Evolutionary conservation across 2,888 invertebrate species (phyloP), one percentile per base, ranked within the genome.

Genomic region (Cheilosia variabilis): DNA sequence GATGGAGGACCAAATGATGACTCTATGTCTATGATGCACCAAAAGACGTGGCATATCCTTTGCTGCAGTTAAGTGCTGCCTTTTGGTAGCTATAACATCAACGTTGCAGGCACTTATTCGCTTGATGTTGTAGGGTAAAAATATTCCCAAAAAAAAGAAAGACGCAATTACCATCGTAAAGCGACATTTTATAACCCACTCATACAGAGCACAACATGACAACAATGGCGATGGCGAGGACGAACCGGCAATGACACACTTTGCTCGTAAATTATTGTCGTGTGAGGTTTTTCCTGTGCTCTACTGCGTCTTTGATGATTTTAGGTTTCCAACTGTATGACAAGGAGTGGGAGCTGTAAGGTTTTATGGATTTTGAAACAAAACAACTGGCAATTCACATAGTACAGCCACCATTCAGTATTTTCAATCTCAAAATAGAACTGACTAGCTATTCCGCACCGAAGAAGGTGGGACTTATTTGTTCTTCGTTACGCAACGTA

Each of bases 181-280:
- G 15, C 6, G 53, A 45, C 47, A 41, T 73, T 73, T 73, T 73
- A 73, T 63, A 62, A 53, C 73, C 73, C 71, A 71, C 71, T 71
- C 58, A 58, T 50, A 31, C 9, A 71, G 27, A 31, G 10, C 3
- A 17, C 13, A 47, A 17, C 13, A 47, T 52, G 45, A 45, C 45
- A 7, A 45, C 45, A 7, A n/a, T n/a, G 43, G 31, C 37, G 15
- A 69, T 37, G 27, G 58, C 37, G 45, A 53, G 13, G 19, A 55
- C 22, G 53, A 43, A 45, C 17, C 45, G 45, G 45, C 45, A 45
- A 45, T 50, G 50, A 63, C 62, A 73, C 43, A 55, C 7, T 43
- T 55, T 15, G 31, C 31, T 62, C 53, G 43, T 73, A 73, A 73
- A 73, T 62, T 31, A 7, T 7, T 24, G 45, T 50, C 41, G 27